phyloP scores from a whole-genome alignment of 2,797 vertebrate species.

The Australoheros facetus region DNA sequence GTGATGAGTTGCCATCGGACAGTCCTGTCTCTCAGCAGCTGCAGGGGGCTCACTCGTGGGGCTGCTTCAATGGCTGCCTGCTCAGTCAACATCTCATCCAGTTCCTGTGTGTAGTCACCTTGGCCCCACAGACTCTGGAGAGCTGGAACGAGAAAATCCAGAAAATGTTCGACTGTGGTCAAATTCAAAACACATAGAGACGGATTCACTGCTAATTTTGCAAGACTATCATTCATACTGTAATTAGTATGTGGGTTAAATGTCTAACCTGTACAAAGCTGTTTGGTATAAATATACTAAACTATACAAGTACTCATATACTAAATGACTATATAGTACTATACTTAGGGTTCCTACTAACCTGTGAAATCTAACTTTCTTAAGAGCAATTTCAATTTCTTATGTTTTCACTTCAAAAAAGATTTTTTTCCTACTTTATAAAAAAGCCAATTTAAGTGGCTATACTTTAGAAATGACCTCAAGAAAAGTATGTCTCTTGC shows the following conservation, averaged over 20 bases:
- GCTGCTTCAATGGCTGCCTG: conserved; percentile 73
- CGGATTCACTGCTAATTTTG: background rate
- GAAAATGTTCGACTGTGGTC: background rate
- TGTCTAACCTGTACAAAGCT: background rate
- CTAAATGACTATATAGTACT: background rate
- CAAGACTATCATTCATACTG: background rate
- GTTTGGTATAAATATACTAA: background rate
- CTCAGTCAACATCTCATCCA: conserved; percentile 85
- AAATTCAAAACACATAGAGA: background rate
- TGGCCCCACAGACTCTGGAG: conserved; percentile 86
- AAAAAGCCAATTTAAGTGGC: too few relatives aligned
- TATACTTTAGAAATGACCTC: too few relatives aligned
- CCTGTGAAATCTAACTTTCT: too few relatives aligned
- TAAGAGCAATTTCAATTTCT: too few relatives aligned
- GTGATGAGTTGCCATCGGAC: conserved; percentile 85
- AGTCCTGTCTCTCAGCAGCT: conserved; percentile 75
- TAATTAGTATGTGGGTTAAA: background rate
- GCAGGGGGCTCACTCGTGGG: conserved; percentile 67
- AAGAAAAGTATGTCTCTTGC: too few relatives aligned
- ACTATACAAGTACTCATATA: too few relatives aligned
- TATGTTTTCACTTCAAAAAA: too few relatives aligned
- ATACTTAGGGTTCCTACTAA: background rate
- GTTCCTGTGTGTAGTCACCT: conserved; percentile 82
- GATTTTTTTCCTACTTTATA: too few relatives aligned
- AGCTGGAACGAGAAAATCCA: conserved; percentile 66